phyloP scores from a whole-genome alignment of 2,113 vertebrate genomes.

The Tetrax tetrax region DNA sequence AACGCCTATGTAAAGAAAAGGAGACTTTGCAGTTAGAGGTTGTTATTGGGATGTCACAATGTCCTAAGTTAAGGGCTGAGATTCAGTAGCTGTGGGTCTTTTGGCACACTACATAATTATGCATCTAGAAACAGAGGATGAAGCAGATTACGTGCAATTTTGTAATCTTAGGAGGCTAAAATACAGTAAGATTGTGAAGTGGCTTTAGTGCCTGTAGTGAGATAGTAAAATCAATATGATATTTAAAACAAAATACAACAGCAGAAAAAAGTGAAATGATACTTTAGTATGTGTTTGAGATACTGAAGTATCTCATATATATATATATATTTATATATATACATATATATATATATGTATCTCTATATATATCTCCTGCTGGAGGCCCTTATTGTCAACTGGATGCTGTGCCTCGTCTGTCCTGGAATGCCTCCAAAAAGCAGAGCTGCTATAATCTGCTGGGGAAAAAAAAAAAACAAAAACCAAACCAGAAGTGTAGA shows the following conservation, averaged over 20 bases:
- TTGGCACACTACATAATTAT: neutral
- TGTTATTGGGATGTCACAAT: neutral
- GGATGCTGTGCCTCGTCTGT: neutral
- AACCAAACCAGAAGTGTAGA: neutral
- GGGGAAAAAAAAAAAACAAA: neutral
- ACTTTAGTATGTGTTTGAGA: neutral
- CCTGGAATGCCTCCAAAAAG: neutral
- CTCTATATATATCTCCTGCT: neutral
- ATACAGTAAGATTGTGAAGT: neutral
- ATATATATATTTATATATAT: rapidly evolving
- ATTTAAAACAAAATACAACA: neutral
- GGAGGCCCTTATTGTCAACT: neutral
- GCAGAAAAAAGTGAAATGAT: neutral
- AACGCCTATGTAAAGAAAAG: neutral
- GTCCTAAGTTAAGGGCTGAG: neutral
- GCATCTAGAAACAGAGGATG: neutral
- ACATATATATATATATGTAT: rapidly evolving
- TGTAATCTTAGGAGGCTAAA: neutral
- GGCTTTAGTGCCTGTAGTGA: neutral
- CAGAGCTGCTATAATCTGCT: neutral
- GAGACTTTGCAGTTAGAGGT: neutral
- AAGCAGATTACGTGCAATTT: neutral
- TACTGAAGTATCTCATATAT: rapidly evolving
- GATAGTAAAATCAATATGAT: neutral
- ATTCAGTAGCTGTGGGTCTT: neutral